Conservation (phyloP, 2,797 vertebrate species). For the Betta splendens region DNA sequence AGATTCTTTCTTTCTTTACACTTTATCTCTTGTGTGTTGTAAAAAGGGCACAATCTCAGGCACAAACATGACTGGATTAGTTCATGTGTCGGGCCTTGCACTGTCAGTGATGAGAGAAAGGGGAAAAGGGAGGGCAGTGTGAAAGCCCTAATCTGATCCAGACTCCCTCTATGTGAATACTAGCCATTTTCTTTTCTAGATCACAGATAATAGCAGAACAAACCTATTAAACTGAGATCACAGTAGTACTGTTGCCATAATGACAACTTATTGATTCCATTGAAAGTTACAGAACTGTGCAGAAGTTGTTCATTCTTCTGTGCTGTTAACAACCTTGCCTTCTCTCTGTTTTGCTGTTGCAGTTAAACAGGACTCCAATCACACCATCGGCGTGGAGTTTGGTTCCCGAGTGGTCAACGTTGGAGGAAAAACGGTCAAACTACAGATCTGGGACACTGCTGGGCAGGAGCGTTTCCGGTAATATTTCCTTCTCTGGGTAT, state of each 20-base stretch:
- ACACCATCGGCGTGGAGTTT: conserved; percentile 95
- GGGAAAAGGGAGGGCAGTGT: conserved; percentile 2
- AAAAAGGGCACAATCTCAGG: not conserved
- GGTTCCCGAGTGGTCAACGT: conserved; percentile 93
- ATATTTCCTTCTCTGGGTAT: conserved; percentile 21
- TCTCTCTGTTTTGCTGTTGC: conserved; percentile 18
- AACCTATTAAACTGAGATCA: too few species aligned
- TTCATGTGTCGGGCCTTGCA: conserved; percentile 17
- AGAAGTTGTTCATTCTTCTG: not conserved
- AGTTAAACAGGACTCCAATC: conserved; percentile 97
- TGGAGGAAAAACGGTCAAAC: conserved; percentile 92
- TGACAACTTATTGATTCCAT: too few species aligned
- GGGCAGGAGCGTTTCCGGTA: conserved; percentile 94
- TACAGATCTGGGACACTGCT: conserved; percentile 96
- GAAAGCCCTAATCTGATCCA: conserved; percentile 29
- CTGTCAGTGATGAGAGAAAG: conserved; percentile 20
- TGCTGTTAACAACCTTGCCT: not conserved
- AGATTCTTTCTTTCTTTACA: too few species aligned
- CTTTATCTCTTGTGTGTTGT: too few species aligned
- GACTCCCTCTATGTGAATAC: conserved; percentile 22
- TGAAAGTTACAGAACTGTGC: too few species aligned
- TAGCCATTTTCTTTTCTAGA: conserved; percentile 26
- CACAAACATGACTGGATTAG: not conserved
- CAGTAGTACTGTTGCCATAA: too few species aligned
- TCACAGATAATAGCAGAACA: too few species aligned